Evolutionary conservation across 2,113 vertebrate species (phyloP).

Genomic region (Amblyopsis rosae): DNA sequence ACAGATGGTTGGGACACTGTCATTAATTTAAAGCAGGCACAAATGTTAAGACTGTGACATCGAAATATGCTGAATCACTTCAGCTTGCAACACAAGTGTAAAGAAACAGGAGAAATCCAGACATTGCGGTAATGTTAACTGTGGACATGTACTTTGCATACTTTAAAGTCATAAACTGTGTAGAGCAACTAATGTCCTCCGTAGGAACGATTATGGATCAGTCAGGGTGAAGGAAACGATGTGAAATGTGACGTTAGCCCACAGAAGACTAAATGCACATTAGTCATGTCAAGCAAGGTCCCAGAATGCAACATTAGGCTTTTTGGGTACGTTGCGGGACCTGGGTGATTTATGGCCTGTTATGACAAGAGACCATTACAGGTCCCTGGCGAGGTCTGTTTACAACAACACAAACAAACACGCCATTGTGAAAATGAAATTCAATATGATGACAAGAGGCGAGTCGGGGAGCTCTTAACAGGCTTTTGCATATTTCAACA

Average conservation of each 20-base stretch:
- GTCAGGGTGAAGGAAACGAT: slow-evolving; percentile 8
- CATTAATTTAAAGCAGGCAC: slow-evolving; percentile 96
- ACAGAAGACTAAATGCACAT: slow-evolving; percentile 20
- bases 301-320: slow-evolving; percentile 25
- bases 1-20: slow-evolving; percentile 95
- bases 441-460: slow-evolving; percentile 1
- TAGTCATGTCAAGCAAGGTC: slow-evolving; percentile 15
- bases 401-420: slow-evolving; percentile 30
- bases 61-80: slow-evolving; percentile 93
- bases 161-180: no score
- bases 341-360: slow-evolving; percentile 43
- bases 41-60: slow-evolving; percentile 92
- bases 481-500: not conserved
- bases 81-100: slow-evolving; percentile 39
- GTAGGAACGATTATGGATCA: not conserved
- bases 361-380: slow-evolving; percentile 40
- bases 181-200: not conserved
- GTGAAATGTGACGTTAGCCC: slow-evolving; percentile 6
- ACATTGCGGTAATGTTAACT: not conserved
- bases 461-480: not conserved
- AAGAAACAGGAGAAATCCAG: not conserved
- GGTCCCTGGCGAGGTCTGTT: slow-evolving; percentile 11
- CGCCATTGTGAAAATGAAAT: not conserved
- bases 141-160: not conserved
- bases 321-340: slow-evolving; percentile 31